A percentile compares a stretch with the other conserved stretches of the same genome.
Conservation (phyloP, 2,797 vertebrate species). For the Molossus molossus region DNA sequence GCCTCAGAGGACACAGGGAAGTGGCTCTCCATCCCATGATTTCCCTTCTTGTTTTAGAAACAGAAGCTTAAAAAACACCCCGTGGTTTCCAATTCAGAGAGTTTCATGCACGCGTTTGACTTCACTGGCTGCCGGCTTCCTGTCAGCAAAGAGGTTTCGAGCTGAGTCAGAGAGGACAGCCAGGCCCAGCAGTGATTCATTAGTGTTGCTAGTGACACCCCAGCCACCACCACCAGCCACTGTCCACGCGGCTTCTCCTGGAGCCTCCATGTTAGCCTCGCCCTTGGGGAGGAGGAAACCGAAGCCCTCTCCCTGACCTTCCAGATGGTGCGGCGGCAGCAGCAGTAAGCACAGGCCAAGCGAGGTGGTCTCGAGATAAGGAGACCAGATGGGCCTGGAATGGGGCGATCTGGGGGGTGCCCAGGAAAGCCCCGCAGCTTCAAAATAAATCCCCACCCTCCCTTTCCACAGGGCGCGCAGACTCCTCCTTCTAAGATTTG, state of each 20-base stretch:
- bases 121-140: slow-evolving; percentile 66
- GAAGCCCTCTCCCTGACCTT: background rate
- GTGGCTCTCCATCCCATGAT: background rate
- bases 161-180: slow-evolving; percentile 73
- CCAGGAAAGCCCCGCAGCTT: background rate
- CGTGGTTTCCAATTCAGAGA: slow-evolving; percentile 40
- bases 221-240: background rate
- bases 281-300: background rate
- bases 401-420: too few species aligned
- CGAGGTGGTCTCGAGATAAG: background rate
- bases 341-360: background rate
- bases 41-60: slow-evolving; percentile 70
- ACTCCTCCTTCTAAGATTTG: background rate
- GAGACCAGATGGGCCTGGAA: background rate
- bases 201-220: background rate
- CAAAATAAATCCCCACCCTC: background rate
- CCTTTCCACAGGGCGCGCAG: background rate
- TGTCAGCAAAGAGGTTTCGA: slow-evolving; percentile 63
- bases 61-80: slow-evolving; percentile 62
- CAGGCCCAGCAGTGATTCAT: slow-evolving; percentile 69
- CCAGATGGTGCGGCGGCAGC: background rate
- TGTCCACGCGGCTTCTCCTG: background rate
- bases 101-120: background rate
- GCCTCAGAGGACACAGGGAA: background rate
- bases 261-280: background rate